These are phyloP conservation scores for Theodoxus fluviatilis DNA, from an alignment of 2,888 invertebrate species.

Conservation along the genomic window DNA sequence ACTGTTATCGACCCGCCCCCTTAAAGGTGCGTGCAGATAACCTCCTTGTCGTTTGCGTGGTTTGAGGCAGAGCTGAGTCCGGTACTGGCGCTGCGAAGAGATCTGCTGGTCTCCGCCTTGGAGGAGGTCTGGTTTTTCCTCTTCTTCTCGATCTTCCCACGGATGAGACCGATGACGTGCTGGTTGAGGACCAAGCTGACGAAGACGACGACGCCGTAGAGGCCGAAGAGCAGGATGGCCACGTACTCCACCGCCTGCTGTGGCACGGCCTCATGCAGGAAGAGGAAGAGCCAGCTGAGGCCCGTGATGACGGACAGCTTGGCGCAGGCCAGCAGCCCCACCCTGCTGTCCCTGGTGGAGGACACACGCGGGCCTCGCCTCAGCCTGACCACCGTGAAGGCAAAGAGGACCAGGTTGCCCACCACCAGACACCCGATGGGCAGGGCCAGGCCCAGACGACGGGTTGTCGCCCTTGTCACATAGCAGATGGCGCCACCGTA, in stretches of 20 bases:
- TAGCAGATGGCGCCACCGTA: constrained; percentile 7
- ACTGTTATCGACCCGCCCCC: too few relatives aligned
- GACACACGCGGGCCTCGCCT: too few relatives aligned
- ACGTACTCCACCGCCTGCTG: constrained; percentile 38
- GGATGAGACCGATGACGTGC: constrained; percentile 36
- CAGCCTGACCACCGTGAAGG: constrained; percentile 12
- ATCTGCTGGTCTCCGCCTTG: too few relatives aligned
- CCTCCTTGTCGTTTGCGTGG: too few relatives aligned
- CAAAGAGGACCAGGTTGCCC: background rate
- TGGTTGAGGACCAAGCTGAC: constrained; percentile 40
- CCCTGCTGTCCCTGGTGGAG: constrained; percentile 29
- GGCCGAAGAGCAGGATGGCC: constrained; percentile 39
- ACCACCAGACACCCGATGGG: background rate
- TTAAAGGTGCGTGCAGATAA: too few relatives aligned
- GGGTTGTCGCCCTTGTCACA: background rate
- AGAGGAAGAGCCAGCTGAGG: constrained; percentile 45
- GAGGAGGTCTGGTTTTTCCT: too few relatives aligned
- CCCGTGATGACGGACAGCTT: constrained; percentile 46
- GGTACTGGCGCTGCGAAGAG: too few relatives aligned
- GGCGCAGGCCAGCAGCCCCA: constrained; percentile 38
- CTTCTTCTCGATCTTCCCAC: too few relatives aligned
- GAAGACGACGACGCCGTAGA: constrained; percentile 46
- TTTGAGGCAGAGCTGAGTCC: too few relatives aligned
- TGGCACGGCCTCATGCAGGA: constrained; percentile 40
- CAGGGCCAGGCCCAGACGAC: background rate